Evolutionary conservation across 2,113 vertebrate species (phyloP).

Genomic region (Cyrtonyx montezumae): DNA sequence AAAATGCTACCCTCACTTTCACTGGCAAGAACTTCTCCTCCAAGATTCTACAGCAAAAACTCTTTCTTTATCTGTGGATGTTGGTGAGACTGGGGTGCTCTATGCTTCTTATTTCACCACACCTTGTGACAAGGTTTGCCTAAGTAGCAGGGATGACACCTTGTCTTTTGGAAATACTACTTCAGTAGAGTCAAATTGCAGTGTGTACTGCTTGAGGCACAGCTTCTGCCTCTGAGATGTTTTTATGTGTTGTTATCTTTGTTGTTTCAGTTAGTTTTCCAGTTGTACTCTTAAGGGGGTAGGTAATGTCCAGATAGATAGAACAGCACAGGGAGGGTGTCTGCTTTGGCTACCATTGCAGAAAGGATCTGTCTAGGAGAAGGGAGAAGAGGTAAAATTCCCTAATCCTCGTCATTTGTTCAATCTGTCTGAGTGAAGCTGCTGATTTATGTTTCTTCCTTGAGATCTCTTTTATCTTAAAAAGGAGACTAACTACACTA

Average conservation of each 20-base stretch:
- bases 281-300: not conserved
- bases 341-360: not conserved
- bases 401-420: not conserved
- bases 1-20: not conserved
- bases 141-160: not conserved
- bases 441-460: not conserved
- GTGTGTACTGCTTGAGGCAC: not conserved
- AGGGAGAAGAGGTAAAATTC: not conserved
- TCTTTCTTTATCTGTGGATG: not conserved
- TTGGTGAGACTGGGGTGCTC: not conserved
- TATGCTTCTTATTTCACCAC: not conserved
- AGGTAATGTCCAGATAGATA: not conserved
- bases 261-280: not conserved
- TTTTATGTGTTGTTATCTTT: not conserved
- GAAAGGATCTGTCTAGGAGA: not conserved
- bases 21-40: not conserved
- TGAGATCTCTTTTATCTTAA: not conserved
- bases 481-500: not conserved
- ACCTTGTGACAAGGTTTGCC: not conserved
- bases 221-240: not conserved
- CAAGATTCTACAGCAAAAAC: not conserved
- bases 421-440: not conserved
- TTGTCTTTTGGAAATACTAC: not conserved
- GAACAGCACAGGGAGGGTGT: not conserved
- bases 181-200: not conserved